Evolutionary conservation across 53 echinoderm and acorn worm species (phyloP), one percentile per base, ranked within the genome.

Genomic region (Patiria pectinifera): DNA sequence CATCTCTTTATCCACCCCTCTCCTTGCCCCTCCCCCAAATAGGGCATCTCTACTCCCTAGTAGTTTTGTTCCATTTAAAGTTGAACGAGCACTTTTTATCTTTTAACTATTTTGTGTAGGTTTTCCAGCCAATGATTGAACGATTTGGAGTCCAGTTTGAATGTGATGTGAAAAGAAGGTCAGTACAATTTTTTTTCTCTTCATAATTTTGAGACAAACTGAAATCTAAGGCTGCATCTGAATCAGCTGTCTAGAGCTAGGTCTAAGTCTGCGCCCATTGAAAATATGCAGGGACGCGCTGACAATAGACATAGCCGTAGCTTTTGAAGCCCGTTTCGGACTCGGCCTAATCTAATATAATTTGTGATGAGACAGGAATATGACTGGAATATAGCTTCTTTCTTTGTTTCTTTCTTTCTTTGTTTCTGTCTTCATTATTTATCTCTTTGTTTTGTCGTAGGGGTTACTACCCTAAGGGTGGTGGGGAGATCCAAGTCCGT

Each of bases 381-480:
- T 35, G 35, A 35, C 35, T 35, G 35, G 35, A 35, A 35, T 35
- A 35, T 35, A 1, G 1, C 35, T 35, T 35, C 0, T 35, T 35
- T 35, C 35, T 35, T n/a, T n/a, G n/a, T n/a, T 35, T 35, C 35
- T 35, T 35, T 35, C 35, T 35, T 35, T 35, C 35, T 1, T 35
- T 35, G 35, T 35, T 35, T 35, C 35, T 35, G 0, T 69, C 69
- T 18, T 69, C 3, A 0, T 69, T 1, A 53, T 53, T 53, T 53
- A 53, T 53, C 2, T 53, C 8, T 8, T 53, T 53, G 8, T 53
- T 53, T 53, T 5, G 53, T 74, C 10, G 0, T 12, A 98, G 98
- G 86, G 98, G 98, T 26, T 98, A 96, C 90, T 98, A 72, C 79
- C 98, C 98, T 18, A 98, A 98, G 78, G 98, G 98, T 71, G 98